Evolutionary conservation across 1,140 invertebrate species (phyloP).

Genomic region (Danaus plexippus): DNA sequence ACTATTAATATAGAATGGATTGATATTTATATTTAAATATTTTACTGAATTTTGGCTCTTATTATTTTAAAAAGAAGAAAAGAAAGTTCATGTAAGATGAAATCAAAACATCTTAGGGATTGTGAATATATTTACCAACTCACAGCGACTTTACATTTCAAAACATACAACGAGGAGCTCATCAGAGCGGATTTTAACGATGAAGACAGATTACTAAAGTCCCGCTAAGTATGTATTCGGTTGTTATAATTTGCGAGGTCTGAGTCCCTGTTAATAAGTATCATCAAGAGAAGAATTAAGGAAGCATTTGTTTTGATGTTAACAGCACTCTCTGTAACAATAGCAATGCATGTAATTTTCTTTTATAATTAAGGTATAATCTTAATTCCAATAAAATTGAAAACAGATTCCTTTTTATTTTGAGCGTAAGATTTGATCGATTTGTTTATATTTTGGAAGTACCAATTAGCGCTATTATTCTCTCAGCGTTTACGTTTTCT

Average conservation of each 20-base stretch:
- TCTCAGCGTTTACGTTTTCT: slow-evolving; percentile 7
- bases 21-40: neutral
- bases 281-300: slow-evolving; percentile 54
- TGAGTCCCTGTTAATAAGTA: slow-evolving; percentile 67
- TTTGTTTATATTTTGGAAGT: too few relatives aligned
- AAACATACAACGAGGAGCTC: slow-evolving; percentile 25
- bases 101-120: too few relatives aligned
- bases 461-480: too few relatives aligned
- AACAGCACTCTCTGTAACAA: slow-evolving; percentile 12
- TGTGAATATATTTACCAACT: neutral
- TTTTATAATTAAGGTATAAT: too few relatives aligned
- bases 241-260: slow-evolving; percentile 64
- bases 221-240: slow-evolving; percentile 48
- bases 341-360: too few relatives aligned
- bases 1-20: slow-evolving; percentile 4
- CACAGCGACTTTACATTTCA: slow-evolving; percentile 22
- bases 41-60: neutral
- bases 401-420: too few relatives aligned
- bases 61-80: too few relatives aligned
- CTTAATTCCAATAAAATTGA: too few relatives aligned
- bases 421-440: neutral
- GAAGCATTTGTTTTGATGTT: slow-evolving; percentile 63
- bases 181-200: slow-evolving; percentile 39
- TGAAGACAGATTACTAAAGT: slow-evolving; percentile 61
- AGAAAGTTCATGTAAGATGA: too few relatives aligned